A percentile compares a stretch with the other conserved stretches of the same genome.
phyloP scores from a whole-genome alignment of 2,888 invertebrate genomes.

The Noctua comes region DNA sequence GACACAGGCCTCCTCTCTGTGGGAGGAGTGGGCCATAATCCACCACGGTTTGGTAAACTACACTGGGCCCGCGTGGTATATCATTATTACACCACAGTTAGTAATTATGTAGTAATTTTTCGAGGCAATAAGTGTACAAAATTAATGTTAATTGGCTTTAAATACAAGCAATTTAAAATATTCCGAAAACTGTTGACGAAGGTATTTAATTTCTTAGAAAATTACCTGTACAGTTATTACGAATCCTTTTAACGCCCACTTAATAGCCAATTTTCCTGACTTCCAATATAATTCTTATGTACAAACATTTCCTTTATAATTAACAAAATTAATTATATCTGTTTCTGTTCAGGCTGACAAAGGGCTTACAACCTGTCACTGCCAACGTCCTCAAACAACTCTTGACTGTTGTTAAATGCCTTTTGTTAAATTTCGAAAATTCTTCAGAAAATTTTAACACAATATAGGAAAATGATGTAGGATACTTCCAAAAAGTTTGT shows the following conservation, averaged over 20 bases:
- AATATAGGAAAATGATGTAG: neutral
- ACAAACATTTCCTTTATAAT: conserved; percentile 31
- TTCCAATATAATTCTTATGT: conserved; percentile 12
- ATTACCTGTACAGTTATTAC: neutral
- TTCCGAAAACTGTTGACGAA: neutral
- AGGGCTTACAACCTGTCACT: conserved; percentile 51
- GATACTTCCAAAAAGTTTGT: neutral
- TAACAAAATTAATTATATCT: conserved; percentile 49
- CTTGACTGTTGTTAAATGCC: conserved; percentile 25
- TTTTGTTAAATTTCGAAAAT: conserved; percentile 8
- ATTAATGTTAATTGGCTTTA: neutral
- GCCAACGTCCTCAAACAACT: conserved; percentile 31
- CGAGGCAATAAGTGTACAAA: neutral
- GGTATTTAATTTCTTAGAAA: conserved; percentile 1
- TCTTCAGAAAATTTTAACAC: neutral
- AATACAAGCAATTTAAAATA: neutral
- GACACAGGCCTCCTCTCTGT: neutral
- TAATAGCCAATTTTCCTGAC: conserved; percentile 26
- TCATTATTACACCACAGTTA: neutral
- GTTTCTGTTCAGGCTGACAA: conserved; percentile 38
- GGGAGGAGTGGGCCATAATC: neutral
- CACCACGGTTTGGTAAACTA: neutral
- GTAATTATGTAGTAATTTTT: neutral
- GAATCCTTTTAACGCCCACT: neutral
- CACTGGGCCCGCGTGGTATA: neutral